Conservation (phyloP, 1,140 invertebrate genomes). For the Microvelia longipes region DNA sequence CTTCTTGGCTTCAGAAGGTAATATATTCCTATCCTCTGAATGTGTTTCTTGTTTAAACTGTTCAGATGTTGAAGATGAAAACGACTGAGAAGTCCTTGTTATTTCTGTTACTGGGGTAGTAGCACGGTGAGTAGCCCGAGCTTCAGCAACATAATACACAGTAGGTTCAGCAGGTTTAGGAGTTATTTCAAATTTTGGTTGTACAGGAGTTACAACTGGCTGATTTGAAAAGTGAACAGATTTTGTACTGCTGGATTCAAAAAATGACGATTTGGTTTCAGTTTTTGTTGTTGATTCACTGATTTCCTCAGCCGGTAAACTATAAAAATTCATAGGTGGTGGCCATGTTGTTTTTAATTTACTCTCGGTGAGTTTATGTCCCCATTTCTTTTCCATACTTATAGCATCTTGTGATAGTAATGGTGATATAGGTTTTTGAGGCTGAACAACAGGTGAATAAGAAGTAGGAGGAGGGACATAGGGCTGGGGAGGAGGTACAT, state of each 20-base stretch:
- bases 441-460: neutral
- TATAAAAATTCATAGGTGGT: conserved; percentile 19
- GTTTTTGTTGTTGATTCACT: neutral
- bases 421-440: conserved; percentile 15
- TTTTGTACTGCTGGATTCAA: conserved; percentile 1
- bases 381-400: conserved; percentile 31
- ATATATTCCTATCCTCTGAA: conserved; percentile 26
- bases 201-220: neutral
- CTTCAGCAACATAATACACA: conserved; percentile 21
- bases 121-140: conserved; percentile 17
- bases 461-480: too few species aligned
- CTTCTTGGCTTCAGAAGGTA: conserved; percentile 21
- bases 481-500: too few species aligned
- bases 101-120: conserved; percentile 3
- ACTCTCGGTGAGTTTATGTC: conserved; percentile 34
- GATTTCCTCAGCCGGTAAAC: neutral
- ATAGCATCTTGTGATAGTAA: conserved; percentile 24
- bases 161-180: conserved; percentile 8
- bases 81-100: conserved; percentile 5
- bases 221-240: neutral
- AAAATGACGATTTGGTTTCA: neutral
- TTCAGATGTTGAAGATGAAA: neutral
- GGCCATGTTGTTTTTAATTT: conserved; percentile 35
- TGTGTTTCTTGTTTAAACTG: conserved; percentile 2
- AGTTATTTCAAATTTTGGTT: conserved; percentile 4